Conservation (phyloP, 2,113 vertebrate genomes). For the Rhombomys opimus region DNA sequence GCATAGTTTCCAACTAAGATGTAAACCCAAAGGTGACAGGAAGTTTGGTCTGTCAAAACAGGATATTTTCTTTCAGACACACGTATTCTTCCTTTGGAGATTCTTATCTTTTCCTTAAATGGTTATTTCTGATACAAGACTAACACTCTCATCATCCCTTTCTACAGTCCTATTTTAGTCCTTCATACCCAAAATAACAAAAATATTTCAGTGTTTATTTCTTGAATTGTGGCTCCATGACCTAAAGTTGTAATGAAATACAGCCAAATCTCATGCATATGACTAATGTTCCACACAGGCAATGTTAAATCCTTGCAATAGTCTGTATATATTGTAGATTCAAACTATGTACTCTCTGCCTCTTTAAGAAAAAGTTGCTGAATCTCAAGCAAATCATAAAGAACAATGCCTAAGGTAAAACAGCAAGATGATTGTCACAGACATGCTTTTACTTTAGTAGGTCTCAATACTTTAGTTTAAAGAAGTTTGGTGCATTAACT, state of each 20-base stretch:
- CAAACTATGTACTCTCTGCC: not conserved
- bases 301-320: not conserved
- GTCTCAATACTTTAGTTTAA: not conserved
- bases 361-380: constrained; percentile 10
- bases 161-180: not conserved
- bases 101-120: constrained; percentile 21
- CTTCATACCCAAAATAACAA: not conserved
- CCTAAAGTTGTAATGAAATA: not conserved
- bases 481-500: not conserved
- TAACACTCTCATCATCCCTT: not conserved
- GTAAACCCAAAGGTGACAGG: not conserved
- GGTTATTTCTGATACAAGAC: not conserved
- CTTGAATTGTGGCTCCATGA: not conserved
- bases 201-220: not conserved
- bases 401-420: not conserved
- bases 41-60: not conserved
- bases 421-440: not conserved
- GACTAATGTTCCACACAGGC: not conserved
- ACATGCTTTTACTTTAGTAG: not conserved
- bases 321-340: not conserved
- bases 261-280: not conserved
- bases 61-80: not conserved
- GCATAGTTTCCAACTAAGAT: not conserved
- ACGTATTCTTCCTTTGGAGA: not conserved
- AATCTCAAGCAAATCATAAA: not conserved